phyloP scores from a whole-genome alignment of 2,113 vertebrate species.

The mouse (Mus musculus) region DNA sequence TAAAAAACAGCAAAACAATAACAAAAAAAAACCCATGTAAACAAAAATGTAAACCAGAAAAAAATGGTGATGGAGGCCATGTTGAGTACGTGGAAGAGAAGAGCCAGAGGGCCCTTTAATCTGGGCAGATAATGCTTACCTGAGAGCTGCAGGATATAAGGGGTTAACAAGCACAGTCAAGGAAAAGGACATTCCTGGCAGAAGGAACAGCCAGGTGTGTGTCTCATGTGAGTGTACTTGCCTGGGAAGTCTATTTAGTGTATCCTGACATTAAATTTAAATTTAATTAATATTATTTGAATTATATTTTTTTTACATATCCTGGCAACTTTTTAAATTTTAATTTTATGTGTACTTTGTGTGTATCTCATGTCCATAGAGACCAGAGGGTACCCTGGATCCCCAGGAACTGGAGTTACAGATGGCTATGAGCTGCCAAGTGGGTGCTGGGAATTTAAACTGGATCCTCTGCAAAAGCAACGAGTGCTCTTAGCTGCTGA shows the following conservation, averaged over 20 bases:
- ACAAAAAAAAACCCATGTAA: neutral
- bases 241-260: neutral
- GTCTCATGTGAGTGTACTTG: neutral
- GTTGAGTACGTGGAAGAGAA: neutral
- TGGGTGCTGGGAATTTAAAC: neutral
- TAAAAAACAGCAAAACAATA: neutral
- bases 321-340: neutral
- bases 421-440: too few species aligned
- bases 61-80: neutral
- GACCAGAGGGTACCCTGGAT: neutral
- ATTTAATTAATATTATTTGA: neutral
- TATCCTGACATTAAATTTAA: neutral
- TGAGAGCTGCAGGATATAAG: neutral
- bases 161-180: neutral
- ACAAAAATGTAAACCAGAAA: neutral
- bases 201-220: neutral
- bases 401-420: neutral
- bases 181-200: neutral
- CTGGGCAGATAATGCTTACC: neutral
- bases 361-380: neutral
- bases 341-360: neutral
- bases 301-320: neutral
- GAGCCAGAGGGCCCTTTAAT: neutral
- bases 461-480: neutral
- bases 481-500: neutral